Evolutionary conservation across 37 sponge, comb jelly and placozoan genomes (phyloP).

Genomic region (Aplysina aerophoba): DNA sequence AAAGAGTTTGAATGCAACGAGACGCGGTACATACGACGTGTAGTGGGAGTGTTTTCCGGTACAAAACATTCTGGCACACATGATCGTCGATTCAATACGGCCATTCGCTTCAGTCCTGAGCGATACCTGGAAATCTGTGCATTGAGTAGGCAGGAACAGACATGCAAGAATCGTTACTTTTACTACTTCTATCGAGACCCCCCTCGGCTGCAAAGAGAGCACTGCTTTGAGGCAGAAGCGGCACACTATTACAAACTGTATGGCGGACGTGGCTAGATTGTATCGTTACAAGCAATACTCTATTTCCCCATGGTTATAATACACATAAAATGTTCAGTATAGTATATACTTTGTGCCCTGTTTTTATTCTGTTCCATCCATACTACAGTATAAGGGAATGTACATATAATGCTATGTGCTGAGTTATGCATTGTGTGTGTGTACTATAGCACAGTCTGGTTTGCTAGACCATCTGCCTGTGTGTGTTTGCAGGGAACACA

Average conservation of each 20-base stretch:
- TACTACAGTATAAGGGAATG: no score
- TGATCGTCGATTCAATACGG: conserved; percentile 67
- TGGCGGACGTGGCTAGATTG: not conserved
- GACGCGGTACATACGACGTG: conserved; percentile 51
- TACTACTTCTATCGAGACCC: conserved; percentile 57
- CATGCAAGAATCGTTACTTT: conserved; percentile 60
- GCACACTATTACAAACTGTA: not conserved
- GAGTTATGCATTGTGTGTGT: no score
- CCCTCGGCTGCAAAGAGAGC: not conserved
- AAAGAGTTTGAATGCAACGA: conserved; percentile 59
- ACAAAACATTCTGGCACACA: conserved; percentile 47
- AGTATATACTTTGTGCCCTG: no score
- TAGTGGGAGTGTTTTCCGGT: conserved; percentile 75
- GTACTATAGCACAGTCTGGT: no score
- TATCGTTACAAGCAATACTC: not conserved
- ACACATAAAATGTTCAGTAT: no score
- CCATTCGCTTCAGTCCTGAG: conserved; percentile 60
- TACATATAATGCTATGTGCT: no score
- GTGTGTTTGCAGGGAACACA: no score
- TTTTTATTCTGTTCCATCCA: no score
- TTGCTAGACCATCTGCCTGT: no score
- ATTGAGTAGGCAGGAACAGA: conserved; percentile 56
- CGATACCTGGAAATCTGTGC: conserved; percentile 67
- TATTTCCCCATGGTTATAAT: no score
- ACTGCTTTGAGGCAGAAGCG: not conserved